These are phyloP conservation scores for Lucilia sericata DNA, from an alignment of 1,140 invertebrate genomes.

Conservation along the genomic window DNA sequence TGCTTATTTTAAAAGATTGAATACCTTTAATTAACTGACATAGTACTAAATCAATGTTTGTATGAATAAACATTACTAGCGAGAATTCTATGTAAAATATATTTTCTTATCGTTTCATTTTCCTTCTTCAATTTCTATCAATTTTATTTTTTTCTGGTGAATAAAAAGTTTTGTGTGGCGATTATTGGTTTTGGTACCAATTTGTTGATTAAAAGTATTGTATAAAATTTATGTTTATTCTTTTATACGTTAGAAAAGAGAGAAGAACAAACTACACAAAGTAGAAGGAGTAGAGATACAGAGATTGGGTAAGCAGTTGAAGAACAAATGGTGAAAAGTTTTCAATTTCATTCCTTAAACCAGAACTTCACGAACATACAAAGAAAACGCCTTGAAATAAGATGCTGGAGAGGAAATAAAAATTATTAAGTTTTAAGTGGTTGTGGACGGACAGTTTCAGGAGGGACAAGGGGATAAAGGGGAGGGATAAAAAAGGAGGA, in stretches of 20 bases:
- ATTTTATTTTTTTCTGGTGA: neutral
- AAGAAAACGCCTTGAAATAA: neutral
- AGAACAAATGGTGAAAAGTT: slow-evolving; percentile 33
- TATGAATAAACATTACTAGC: neutral
- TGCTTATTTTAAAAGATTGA: neutral
- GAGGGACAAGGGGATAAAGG: too few species aligned
- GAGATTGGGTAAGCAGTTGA: neutral
- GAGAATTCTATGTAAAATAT: neutral
- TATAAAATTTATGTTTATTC: slow-evolving; percentile 41
- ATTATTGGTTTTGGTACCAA: slow-evolving; percentile 43
- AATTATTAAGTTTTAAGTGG: slow-evolving; percentile 32
- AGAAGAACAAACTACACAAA: neutral
- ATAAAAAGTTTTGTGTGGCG: slow-evolving; percentile 37
- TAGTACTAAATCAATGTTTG: neutral
- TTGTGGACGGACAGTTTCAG: too few species aligned
- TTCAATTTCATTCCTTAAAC: neutral
- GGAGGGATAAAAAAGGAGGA: too few species aligned
- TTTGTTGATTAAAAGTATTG: slow-evolving; percentile 44
- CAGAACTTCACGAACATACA: neutral
- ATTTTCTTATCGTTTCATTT: neutral
- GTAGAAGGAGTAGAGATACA: neutral
- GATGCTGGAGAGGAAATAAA: neutral
- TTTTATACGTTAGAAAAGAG: neutral
- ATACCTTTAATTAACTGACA: neutral
- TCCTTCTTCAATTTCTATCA: neutral